phyloP scores from a whole-genome alignment of 2,113 vertebrate species.

The Xenopus tropicalis region UCB_Xtro_10.0 CM004446.2:72682501-72683000 shows the following conservation, averaged over 20 bases:
- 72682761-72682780: constrained; percentile 61
- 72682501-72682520: constrained; percentile 5
- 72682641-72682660: constrained; percentile 53
- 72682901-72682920: constrained; percentile 45
- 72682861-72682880: constrained; percentile 46
- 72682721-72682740: constrained; percentile 75
- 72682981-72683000: no score
- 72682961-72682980: no score
- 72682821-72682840: constrained; percentile 61
- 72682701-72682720: constrained; percentile 61
- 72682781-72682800: constrained; percentile 50
- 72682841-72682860: constrained; percentile 53
- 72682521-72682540: not conserved
- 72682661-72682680: constrained; percentile 64
- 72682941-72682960: constrained; percentile 25
- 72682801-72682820: constrained; percentile 64
- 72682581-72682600: constrained; percentile 59
- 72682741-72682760: constrained; percentile 69
- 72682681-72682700: constrained; percentile 64
- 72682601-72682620: constrained; percentile 53
- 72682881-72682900: constrained; percentile 56
- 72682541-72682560: not conserved
- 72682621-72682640: constrained; percentile 61
- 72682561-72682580: constrained; percentile 37
- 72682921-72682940: constrained; percentile 53